Evolutionary conservation across 92 coral and sea anemone species (phyloP).

Genomic region (Galaxea fascicularis): DNA sequence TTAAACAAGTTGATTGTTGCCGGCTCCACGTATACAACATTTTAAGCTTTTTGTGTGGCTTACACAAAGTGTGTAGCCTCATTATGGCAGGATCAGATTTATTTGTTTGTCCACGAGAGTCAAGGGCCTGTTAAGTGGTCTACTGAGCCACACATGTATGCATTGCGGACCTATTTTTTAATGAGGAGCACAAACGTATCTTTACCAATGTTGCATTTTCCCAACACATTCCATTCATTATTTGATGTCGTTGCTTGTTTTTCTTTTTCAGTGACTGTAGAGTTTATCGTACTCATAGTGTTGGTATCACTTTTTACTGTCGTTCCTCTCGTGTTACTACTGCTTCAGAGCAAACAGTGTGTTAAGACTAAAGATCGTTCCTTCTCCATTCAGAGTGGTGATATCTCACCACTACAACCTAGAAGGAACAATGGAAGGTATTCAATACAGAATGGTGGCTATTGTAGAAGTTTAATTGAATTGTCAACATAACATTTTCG

Average conservation of each 20-base stretch:
- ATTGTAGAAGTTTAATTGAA: neutral
- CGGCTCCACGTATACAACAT: too few relatives aligned
- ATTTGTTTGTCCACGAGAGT: too few relatives aligned
- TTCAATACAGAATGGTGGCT: neutral
- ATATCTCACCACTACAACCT: neutral
- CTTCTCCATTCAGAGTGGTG: neutral
- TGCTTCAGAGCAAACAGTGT: neutral
- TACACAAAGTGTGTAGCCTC: too few relatives aligned
- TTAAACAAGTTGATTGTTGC: too few relatives aligned
- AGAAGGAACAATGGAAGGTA: too few relatives aligned
- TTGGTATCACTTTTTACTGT: neutral
- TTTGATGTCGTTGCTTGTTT: neutral
- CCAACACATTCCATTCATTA: neutral
- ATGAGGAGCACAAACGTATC: neutral
- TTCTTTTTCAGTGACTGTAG: slow-evolving; percentile 7
- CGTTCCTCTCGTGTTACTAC: neutral
- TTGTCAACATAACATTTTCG: neutral
- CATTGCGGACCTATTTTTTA: too few relatives aligned
- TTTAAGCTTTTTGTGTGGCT: too few relatives aligned
- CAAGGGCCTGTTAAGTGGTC: too few relatives aligned
- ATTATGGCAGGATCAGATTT: too few relatives aligned
- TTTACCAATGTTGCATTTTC: neutral
- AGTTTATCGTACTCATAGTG: neutral
- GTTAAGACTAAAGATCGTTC: too few relatives aligned
- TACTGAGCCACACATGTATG: too few relatives aligned